Base-by-base conservation (phyloP, 2,888 invertebrate species). In the Epinotia bilunana region DNA sequence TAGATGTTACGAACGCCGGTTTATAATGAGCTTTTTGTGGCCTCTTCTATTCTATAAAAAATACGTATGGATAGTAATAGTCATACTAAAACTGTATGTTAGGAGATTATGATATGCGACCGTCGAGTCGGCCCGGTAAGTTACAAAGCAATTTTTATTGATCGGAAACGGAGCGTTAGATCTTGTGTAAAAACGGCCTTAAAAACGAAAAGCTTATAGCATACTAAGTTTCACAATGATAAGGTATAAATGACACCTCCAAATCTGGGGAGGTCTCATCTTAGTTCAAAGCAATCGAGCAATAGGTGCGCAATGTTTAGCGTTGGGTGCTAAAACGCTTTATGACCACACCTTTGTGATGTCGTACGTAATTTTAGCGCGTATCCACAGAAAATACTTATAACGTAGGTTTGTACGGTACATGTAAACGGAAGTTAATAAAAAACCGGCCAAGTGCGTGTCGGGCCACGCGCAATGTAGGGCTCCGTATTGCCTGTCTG, bases 21-120 rank as follows among this genome's bases (percentile, higher is more conserved):
- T 67, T 13, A 71, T 75, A 69, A 69, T 70, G 33, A 64, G 74
- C 53, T 70, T 60, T 62, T 64, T 70, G 70, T 64, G 39, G n/a
- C 43, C 43, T 68, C 57, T 58, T 58, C 46, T 46, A 58, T 58
- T 69, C 12, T 46, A 69, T n/a, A 69, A 57, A 43, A 58, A 58
- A 58, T 16, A 33, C 33, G 33, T 57, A 18, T 1, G 67, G 12
- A 67, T 33, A 13, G 2, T 20, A 39, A 39, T 43, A 39, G n/a
- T 53, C 6, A 13, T 53, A 53, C 53, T 53, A 39, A 39, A 39
- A n/a, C 53, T 53, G 53, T n/a, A 53, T n/a, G n/a, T n/a, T 16
- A 16, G 1, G 58, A 58, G 13, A 58, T 58, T 23, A 23, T 33
- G 61, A 57, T 20, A 11, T 53, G n/a, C n/a, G n/a, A n/a, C 53